Percentiles rank a stretch among this genome's conserved stretches.
phyloP scores from a whole-genome alignment of 2,113 vertebrate species.

The Pterophyllum scalare region DNA sequence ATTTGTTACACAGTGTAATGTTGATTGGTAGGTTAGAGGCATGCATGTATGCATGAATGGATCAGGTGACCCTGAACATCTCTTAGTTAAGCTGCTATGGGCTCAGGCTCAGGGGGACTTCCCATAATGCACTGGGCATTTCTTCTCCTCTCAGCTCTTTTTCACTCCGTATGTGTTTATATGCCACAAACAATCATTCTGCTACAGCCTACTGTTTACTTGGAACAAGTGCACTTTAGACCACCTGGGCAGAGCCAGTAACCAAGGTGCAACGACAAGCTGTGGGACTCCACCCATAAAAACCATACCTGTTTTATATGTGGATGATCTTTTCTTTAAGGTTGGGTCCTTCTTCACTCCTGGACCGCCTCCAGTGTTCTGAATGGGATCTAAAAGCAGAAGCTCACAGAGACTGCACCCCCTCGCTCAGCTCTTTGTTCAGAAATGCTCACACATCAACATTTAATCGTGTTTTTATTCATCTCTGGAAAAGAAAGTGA shows the following conservation, averaged over 20 bases:
- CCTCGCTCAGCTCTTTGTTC: no score
- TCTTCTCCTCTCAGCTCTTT: neutral
- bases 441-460: no score
- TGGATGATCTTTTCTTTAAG: neutral
- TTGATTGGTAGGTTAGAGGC: neutral
- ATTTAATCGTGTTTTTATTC: no score
- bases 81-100: neutral
- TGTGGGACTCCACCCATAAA: neutral
- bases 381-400: neutral
- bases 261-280: neutral
- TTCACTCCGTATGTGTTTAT: neutral
- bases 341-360: neutral
- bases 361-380: neutral
- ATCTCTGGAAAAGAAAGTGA: no score
- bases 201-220: neutral
- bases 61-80: no score
- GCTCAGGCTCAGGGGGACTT: neutral
- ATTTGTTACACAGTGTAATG: neutral
- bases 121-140: neutral
- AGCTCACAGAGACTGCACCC: neutral
- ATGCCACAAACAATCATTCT: neutral
- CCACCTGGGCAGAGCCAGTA: neutral
- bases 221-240: neutral
- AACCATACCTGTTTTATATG: neutral
- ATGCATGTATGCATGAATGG: neutral